These are phyloP conservation scores for Sebastes cheni DNA, from an alignment of 2,797 vertebrate species.

Conservation along the genomic window DNA sequence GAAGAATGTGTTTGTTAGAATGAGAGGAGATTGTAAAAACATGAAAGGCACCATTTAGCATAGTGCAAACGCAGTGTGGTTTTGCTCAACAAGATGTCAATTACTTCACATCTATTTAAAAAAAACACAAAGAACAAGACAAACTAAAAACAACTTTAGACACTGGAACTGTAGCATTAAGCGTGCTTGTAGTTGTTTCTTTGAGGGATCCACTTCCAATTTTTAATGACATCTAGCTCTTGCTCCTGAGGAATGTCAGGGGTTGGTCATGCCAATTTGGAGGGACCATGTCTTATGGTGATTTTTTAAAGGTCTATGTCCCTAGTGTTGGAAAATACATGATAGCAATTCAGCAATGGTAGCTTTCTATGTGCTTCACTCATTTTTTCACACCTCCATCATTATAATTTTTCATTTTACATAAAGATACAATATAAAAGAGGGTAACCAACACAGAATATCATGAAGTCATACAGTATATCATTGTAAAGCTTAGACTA, in stretches of 20 bases:
- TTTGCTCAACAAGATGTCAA: neutral
- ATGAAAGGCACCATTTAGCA: neutral
- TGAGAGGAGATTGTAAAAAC: neutral
- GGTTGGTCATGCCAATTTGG: too few species aligned
- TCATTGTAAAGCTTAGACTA: too few species aligned
- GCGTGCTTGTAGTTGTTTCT: neutral
- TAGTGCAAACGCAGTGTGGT: neutral
- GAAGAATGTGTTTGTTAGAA: neutral
- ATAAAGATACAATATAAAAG: too few species aligned
- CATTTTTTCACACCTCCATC: too few species aligned
- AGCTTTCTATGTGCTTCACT: too few species aligned
- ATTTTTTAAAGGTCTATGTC: too few species aligned
- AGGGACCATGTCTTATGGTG: too few species aligned
- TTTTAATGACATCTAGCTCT: neutral
- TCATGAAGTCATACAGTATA: too few species aligned
- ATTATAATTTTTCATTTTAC: too few species aligned
- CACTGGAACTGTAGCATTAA: neutral
- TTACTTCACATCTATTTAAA: neutral
- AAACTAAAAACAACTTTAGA: neutral
- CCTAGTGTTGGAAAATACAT: too few species aligned
- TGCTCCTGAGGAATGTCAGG: neutral
- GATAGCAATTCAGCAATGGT: too few species aligned
- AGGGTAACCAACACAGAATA: too few species aligned
- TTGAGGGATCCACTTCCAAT: neutral
- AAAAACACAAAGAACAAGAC: neutral